Conservation (phyloP, 2,888 invertebrate species). For the Rotaria macrura region DNA sequence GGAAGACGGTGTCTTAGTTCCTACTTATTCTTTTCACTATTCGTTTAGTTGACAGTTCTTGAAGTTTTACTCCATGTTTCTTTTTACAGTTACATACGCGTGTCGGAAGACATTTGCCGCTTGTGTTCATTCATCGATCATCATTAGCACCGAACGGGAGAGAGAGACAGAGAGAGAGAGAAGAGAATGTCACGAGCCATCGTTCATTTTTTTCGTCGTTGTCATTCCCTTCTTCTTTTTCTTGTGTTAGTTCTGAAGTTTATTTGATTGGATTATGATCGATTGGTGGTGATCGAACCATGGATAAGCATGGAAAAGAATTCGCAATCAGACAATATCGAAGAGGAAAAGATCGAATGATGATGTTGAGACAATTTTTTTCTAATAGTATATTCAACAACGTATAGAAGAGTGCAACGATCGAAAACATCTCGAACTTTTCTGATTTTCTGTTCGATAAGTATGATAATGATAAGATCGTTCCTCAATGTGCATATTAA, state of each 20-base stretch:
- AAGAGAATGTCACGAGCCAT: neutral
- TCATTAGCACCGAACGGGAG: neutral
- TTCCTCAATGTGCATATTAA: neutral
- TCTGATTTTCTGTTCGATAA: neutral
- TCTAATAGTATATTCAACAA: too few relatives aligned
- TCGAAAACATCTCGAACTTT: neutral
- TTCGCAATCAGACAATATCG: neutral
- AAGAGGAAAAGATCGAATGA: neutral
- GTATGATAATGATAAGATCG: neutral
- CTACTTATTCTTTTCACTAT: neutral
- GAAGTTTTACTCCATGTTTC: neutral
- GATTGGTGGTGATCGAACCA: neutral
- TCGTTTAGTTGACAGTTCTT: neutral
- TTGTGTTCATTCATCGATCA: conserved; percentile 8
- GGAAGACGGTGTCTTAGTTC: neutral
- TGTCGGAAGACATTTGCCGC: conserved; percentile 3
- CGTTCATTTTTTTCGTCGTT: neutral
- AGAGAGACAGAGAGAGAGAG: neutral
- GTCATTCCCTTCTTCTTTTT: neutral
- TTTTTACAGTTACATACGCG: neutral
- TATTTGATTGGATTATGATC: neutral
- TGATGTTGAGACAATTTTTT: neutral
- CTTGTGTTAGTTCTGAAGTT: neutral
- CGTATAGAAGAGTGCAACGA: neutral
- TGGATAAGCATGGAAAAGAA: neutral